Evolutionary conservation across 30 jellyfish, hydroid and myxozoan species (phyloP).

Genomic region (Pseudorhiza aurosa): DNA sequence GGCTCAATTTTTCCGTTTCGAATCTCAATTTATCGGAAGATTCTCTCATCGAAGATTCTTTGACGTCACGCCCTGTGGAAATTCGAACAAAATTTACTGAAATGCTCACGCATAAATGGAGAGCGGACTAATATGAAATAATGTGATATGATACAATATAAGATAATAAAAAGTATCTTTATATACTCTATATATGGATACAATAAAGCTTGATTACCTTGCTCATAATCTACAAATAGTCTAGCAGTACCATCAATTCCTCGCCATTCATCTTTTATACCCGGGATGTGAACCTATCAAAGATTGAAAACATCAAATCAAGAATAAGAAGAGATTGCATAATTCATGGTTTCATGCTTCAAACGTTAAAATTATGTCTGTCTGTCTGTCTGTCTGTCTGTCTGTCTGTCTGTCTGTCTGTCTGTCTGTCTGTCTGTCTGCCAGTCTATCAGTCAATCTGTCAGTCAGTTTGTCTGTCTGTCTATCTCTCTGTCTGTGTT

Average conservation of each 20-base stretch:
- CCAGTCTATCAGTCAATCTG: too few relatives aligned
- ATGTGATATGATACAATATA: too few relatives aligned
- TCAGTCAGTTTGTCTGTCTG: too few relatives aligned
- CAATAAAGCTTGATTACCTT: slow-evolving; percentile 41
- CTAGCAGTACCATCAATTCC: slow-evolving; percentile 78
- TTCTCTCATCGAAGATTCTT: slow-evolving; percentile 44
- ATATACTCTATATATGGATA: neutral
- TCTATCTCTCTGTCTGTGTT: too few relatives aligned
- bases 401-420: too few relatives aligned
- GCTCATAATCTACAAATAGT: slow-evolving; percentile 63
- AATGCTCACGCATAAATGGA: too few relatives aligned
- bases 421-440: too few relatives aligned
- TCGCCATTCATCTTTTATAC: slow-evolving; percentile 55
- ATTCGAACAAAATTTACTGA: too few relatives aligned
- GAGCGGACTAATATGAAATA: too few relatives aligned
- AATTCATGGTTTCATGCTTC: neutral
- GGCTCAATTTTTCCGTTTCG: slow-evolving; percentile 60
- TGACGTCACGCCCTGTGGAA: slow-evolving; percentile 75
- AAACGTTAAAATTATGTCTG: too few relatives aligned
- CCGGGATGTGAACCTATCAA: neutral
- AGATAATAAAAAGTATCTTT: too few relatives aligned
- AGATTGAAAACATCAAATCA: neutral
- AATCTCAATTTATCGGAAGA: slow-evolving; percentile 55
- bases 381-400: too few relatives aligned
- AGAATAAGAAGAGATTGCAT: neutral